Base-by-base conservation (phyloP, 2,113 vertebrate species). In the Ptyas mucosa region DNA sequence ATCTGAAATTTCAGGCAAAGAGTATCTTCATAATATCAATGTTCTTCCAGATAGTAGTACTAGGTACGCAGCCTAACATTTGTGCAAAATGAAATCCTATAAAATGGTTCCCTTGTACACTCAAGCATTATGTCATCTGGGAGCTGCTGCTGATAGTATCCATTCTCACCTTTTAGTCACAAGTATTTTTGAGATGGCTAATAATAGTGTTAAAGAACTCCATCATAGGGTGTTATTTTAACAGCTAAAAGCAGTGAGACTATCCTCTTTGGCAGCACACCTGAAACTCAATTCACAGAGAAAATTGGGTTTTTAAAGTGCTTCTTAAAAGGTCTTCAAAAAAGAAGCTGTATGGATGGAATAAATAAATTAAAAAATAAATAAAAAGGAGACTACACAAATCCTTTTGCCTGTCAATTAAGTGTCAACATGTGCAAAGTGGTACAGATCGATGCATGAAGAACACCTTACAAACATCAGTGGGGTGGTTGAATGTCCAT, bases 1-100 rank as follows among this genome's bases (percentile, higher is more conserved):
- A 81, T 18, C 87, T 89, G 34, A n/a, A 92, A 89, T 89, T 92
- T 92, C 61, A 89, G 55, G 46, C 87, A 92, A 89, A 75, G 52
- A 23, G 5, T 52, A 81, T 89, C 34, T 26, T 46, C 24, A 55
- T 89, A 89, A 89, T 92, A 87, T 92, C 49, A 53, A 23, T 69
- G 51, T 18, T 52, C 61, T 52, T 92, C 52, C 87, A 92, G 87
- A n/a, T 81, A 87, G 87, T 39, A 75, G 15, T 39, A 61, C 23
- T 34, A 69, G 24, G 21, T n/a, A 15, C 14, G 26, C 57, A 43
- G 23, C 39, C 51, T 53, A 53, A 52, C 39, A 92, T 92, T 69
- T 89, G 88, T 92, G 87, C 61, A 69, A 89, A 92, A 81, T 8
- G 18, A 87, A 52, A 43, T 51, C 46, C 46, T 85, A 43, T 18